Evolutionary conservation across 2,113 vertebrate species (phyloP), one percentile per base, ranked within the genome.

Genomic region (Tyto alba): DNA sequence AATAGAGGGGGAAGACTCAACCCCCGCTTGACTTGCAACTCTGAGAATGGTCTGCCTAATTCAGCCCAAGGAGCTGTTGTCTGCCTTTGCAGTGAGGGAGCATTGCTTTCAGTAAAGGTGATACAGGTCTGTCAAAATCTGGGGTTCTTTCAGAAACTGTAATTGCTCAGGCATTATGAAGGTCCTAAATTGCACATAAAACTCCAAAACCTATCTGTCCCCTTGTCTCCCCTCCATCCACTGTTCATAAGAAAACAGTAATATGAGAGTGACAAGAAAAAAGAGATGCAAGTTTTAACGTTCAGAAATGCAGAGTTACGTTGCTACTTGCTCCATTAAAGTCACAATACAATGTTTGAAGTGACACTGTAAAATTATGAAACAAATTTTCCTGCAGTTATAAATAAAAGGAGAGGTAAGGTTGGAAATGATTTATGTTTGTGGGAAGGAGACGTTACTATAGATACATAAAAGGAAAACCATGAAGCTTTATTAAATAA

Each of bases 271-370:
- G 9, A 1, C 32, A 63, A 64, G 47, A 4, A 27, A 62, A 69
- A 75, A 53, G n/a, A 67, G 20, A 11, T 8, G 5, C 9, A 20
- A 41, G 29, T 17, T 57, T 34, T 15, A 32, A 14, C 0, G 0
- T 57, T 52, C 57, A 55, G 50, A 63, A 90, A 40, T 8, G 0
- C 16, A 71, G 56, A 11, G 25, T 9, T 89, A 52, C 0, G 0
- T 34, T 69, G 34, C 13, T 77, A 9, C 48, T 34, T 64, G 9
- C 21, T 57, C 40, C 27, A 48, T 82, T 63, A 67, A 45, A 85
- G 14, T 13, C 40, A 66, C 1, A 3, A 9, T 4, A 6, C 45
- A 55, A 14, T 29, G 38, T 47, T 27, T 63, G 25, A 67, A 83
- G 17, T 4, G 5, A 30, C 21, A 45, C 16, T 26, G 48, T 29